phyloP scores from a whole-genome alignment of 2,888 invertebrate species.

The Phaedon cochleariae region DNA sequence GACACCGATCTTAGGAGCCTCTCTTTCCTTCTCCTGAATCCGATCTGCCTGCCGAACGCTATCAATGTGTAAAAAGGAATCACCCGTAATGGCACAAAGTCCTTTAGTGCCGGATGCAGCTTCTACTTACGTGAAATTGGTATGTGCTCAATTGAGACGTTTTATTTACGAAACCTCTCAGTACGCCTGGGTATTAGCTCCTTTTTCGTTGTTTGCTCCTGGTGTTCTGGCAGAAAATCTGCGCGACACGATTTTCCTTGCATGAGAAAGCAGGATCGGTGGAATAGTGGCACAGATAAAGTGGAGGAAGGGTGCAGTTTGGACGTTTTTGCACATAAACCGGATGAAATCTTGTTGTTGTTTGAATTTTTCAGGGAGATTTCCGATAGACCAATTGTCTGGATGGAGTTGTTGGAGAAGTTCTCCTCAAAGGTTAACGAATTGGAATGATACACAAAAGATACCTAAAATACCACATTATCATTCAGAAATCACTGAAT shows the following conservation, averaged over 20 bases:
- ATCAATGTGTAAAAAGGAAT: slow-evolving; percentile 12
- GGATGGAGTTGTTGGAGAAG: neutral
- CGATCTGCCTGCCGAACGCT: neutral
- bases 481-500: too few relatives aligned
- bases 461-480: too few relatives aligned
- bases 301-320: slow-evolving; percentile 28
- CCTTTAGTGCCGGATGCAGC: slow-evolving; percentile 28
- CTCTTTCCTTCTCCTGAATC: neutral
- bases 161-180: slow-evolving; percentile 15
- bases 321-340: slow-evolving; percentile 29
- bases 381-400: slow-evolving; percentile 15
- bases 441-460: neutral
- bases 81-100: slow-evolving; percentile 19
- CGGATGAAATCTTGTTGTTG: slow-evolving; percentile 21
- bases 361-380: slow-evolving; percentile 1
- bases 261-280: slow-evolving; percentile 22
- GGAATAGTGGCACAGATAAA: slow-evolving; percentile 23
- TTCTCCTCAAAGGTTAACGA: neutral
- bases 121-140: slow-evolving; percentile 24
- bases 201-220: neutral
- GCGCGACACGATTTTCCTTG: slow-evolving; percentile 20
- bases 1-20: neutral
- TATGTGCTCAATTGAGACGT: slow-evolving; percentile 28
- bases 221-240: slow-evolving; percentile 20
- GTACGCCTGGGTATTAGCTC: neutral